Evolutionary conservation across 2,113 vertebrate species (phyloP).

Genomic region (Fregetta grallaria): DNA sequence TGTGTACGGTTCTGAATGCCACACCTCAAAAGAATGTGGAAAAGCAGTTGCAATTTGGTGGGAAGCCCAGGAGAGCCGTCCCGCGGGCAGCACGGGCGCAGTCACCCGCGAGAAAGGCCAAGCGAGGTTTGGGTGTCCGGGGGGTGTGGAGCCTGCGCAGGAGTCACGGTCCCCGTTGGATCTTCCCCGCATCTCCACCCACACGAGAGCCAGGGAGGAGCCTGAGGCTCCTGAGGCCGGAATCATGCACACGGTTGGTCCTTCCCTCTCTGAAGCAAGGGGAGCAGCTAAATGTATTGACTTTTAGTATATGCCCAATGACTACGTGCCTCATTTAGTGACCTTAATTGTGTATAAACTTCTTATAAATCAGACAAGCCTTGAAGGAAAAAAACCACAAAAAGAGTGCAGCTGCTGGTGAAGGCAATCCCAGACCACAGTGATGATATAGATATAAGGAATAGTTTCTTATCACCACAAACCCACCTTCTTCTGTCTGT

Average conservation of each 20-base stretch:
- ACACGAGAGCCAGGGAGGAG: not conserved
- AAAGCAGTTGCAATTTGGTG: not conserved
- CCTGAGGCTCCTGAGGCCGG: not conserved
- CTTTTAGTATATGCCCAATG: not conserved
- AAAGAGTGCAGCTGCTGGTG: not conserved
- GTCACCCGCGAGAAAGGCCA: not conserved
- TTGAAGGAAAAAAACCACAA: not conserved
- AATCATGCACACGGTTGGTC: not conserved
- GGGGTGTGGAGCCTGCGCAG: not conserved
- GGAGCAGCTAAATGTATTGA: not conserved
- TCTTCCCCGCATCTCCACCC: not conserved
- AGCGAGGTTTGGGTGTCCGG: not conserved
- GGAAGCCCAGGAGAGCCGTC: not conserved
- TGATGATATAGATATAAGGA: no score
- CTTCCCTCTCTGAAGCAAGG: not conserved
- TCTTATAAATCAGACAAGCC: not conserved
- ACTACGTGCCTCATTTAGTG: not conserved
- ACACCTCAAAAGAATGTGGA: not conserved
- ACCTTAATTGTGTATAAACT: not conserved
- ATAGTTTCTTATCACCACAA: not conserved
- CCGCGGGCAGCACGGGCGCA: accelerated
- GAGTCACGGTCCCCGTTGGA: no score
- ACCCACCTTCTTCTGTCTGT: not conserved
- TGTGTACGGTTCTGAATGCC: accelerated
- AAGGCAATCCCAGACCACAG: not conserved